Evolutionary conservation across 2,888 invertebrate species (phyloP), one percentile per base, ranked within the genome.

Genomic region (Pristionchus arcanus): DNA sequence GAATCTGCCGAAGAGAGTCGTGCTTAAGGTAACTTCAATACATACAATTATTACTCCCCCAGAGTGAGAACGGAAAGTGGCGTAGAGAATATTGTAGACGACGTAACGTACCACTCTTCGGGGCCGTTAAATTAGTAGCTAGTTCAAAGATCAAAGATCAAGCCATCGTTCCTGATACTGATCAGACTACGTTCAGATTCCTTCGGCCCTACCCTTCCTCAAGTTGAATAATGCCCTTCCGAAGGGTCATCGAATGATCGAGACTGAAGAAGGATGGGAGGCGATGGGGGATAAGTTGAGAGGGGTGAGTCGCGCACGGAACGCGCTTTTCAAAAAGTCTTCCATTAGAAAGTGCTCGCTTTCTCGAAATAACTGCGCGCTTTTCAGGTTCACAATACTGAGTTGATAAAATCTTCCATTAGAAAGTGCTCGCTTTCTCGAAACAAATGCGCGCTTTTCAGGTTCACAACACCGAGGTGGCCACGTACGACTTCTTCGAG

Each of bases 381-480:
- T 74, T 74, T 63, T n/a, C n/a, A 77, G 77, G 37, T 77, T 0
- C 77, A 77, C 77, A 25, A 42, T 16, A 77, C 42, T 9, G 77
- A 77, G 25, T 5, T 77, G 25, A 71, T 21, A n/a, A n/a, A n/a
- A n/a, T n/a, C n/a, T n/a, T n/a, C n/a, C n/a, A n/a, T 53, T 53
- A 53, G 9, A 53, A 53, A 53, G 49, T n/a, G n/a, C 19, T 31
- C 11, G 74, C 19, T 21, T 3, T 2, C 16, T 74, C 37, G 13
- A 13, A 2, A 34, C 31, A 74, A 74, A 13, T 74, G 15, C 34
- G 31, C 15, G 19, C 71, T 74, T 74, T 63, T n/a, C n/a, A 77
- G 77, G 37, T 77, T 0, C 77, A 77, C 77, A 25, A 42, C 31
- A 77, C 42, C 25, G 77, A 77, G 25, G 21, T 77, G 25, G 77